Evolutionary conservation across 2,113 vertebrate genomes (phyloP), one percentile per base, ranked within the genome.

Genomic region (Reinhardtius hippoglossoides): DNA sequence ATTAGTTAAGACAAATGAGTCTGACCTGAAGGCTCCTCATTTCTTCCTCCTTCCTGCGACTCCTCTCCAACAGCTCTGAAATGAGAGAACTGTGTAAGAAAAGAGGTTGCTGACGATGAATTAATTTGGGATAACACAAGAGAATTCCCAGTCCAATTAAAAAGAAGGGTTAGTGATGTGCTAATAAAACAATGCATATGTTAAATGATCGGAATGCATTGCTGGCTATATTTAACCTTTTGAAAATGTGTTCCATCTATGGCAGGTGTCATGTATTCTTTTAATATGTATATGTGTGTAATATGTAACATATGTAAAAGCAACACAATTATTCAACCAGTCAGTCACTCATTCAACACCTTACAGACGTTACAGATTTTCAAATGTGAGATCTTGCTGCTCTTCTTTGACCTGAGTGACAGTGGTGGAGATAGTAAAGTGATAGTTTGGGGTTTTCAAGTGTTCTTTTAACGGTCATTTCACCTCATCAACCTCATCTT

Each of bases 11-110:
- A 68, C 6, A 9, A 9, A 46, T 16, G 21, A 69, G 40, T 59
- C 75, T 87, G 86, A 98, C 97, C 96, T 98, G 96, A 13, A 98
- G 89, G 84, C 91, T 92, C 83, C 92, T 94, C 91, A 97, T 93
- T 89, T 97, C 96, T 74, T 97, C 96, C 63, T 98, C 96, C 91
- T 93, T 96, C 90, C 90, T 94, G 59, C 93, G 92, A 64, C 83
- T 95, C 88, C 93, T 95, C 86, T 96, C 95, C 81, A 96, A 76
- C 31, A 98, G 90, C 78, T 95, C 97, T 98, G 91, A 14, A 95
- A 94, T 48, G 75, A 90, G 40, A 85, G 16, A 23, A 21, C 13
- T 9, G 55, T 23, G 48, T 48, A 9, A 70, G 58, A 73, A 54
- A 71, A 63, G 58, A 80, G 44, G 13, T 20, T 56, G 26, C 8